Evolutionary conservation across 2,113 vertebrate genomes (phyloP).

Genomic region (Condylura cristata): DNA sequence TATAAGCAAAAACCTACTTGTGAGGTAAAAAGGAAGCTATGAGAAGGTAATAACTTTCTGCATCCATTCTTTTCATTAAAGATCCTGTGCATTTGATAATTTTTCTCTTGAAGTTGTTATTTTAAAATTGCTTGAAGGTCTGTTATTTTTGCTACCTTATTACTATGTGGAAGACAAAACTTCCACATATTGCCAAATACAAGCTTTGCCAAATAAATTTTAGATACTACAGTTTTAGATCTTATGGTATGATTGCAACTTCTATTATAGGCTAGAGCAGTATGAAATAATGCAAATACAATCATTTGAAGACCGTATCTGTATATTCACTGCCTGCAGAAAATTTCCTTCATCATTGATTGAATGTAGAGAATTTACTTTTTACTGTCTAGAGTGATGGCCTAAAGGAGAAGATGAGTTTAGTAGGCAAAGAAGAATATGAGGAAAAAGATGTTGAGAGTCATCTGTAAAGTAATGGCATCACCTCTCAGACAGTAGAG

Average conservation of each 20-base stretch:
- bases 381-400: background rate
- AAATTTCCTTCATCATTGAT: constrained; percentile 29
- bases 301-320: background rate
- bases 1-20: background rate
- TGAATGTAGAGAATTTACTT: background rate
- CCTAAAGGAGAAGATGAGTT: constrained; percentile 2
- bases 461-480: background rate
- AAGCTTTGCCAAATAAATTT: background rate
- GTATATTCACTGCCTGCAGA: background rate
- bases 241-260: background rate
- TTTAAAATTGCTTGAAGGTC: background rate
- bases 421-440: background rate
- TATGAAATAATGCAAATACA: constrained; percentile 27
- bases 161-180: background rate
- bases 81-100: background rate
- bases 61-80: constrained; percentile 4
- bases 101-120: background rate
- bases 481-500: background rate
- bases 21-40: background rate
- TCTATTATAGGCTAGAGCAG: background rate
- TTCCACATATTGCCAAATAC: background rate
- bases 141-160: constrained; percentile 3
- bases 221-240: constrained; percentile 6
- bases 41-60: background rate
- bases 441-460: background rate